Base-by-base conservation (phyloP, 2,113 vertebrate species). In the Callorhinus ursinus region DNA sequence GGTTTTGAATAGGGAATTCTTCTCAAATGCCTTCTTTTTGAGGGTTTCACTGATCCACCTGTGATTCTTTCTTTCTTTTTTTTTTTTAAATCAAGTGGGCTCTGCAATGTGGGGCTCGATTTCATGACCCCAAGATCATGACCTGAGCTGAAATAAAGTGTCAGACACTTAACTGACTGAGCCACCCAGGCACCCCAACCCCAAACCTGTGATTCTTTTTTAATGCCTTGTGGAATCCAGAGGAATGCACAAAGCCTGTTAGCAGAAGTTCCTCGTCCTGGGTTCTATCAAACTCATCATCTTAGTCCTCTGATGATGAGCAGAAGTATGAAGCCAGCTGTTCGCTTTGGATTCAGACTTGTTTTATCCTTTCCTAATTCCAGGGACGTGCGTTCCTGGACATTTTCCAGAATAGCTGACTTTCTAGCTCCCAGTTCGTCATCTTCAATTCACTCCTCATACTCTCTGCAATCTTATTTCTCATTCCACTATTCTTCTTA, bases 271-370 rank as follows among this genome's bases (percentile, higher is more conserved):
- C 33, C 21, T 96, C 57, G 57, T 92, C 72, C 59, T 76, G 46
- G 82, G 87, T 51, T 93, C 85, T 90, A 72, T 87, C 80, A 87
- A 59, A 87, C 59, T 63, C 55, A 61, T 39, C 92, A 81, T 22
- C 46, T 80, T 49, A 49, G 24, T 77, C 67, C 59, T 72, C 49
- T 90, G 85, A 55, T 26, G 18, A 76, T 77, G 46, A 94, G 31
- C 57, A 89, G 79, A 88, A 89, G 39, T 42, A 51, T 49, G 39
- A 91, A 85, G 65, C 19, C 65, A 74, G 53, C 36, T 89, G 28
- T 96, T 86, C 63, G 15, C 84, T 96, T 89, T 86, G 74, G 80
- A 82, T 82, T 82, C 36, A 88, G 39, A 93, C 33, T 92, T 84
- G 24, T 71, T 84, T 65, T 13, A n/a, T 36, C 63, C 74, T 82